Evolutionary conservation across 2,113 vertebrate species (phyloP).

Genomic region (Catharus minimus): DNA sequence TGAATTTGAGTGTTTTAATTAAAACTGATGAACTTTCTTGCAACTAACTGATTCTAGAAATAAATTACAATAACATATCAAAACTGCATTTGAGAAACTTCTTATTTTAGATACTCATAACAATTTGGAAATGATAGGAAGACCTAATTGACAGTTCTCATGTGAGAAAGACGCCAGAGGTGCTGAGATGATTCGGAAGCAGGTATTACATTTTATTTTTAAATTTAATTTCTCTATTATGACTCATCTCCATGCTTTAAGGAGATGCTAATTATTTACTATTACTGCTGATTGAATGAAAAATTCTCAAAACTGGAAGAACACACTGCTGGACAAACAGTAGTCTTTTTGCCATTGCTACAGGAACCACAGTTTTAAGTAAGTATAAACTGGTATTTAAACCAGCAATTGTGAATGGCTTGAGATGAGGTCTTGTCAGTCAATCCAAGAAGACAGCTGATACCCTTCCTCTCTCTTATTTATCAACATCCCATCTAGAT

Average conservation of each 20-base stretch:
- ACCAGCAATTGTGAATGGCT: not conserved
- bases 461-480: not conserved
- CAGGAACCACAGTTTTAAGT: not conserved
- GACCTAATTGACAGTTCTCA: not conserved
- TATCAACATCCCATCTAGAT: not conserved
- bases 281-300: not conserved
- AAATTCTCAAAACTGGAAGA: not conserved
- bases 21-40: not conserved
- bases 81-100: not conserved
- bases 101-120: not conserved
- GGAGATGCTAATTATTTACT: not conserved
- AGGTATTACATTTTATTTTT: not conserved
- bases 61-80: not conserved
- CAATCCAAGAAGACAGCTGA: not conserved
- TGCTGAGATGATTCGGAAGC: not conserved
- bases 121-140: not conserved
- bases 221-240: not conserved
- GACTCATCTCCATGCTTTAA: not conserved
- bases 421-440: not conserved
- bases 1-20: not conserved
- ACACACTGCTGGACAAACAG: not conserved
- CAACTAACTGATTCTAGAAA: not conserved
- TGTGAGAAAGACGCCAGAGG: not conserved
- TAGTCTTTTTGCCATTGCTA: not conserved
- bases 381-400: not conserved